Conservation (phyloP, 2,888 invertebrate genomes). For the Machimus rusticus region DNA sequence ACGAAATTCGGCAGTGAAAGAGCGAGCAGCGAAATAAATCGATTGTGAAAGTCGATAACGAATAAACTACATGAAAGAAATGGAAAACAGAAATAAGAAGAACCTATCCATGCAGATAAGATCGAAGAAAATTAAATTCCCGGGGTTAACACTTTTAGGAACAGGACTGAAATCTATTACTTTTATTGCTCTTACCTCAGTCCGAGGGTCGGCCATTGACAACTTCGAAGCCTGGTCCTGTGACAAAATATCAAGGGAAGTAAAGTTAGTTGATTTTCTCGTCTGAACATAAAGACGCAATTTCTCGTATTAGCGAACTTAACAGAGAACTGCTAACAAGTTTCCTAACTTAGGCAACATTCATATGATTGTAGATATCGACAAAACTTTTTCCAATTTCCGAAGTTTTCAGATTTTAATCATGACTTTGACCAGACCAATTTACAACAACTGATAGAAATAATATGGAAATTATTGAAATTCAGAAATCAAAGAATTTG, state of each 20-base stretch:
- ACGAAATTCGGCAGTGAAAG: conserved; percentile 1
- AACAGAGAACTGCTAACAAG: background rate
- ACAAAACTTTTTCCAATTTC: background rate
- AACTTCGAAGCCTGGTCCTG: background rate
- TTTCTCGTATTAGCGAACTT: background rate
- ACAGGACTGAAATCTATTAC: conserved; percentile 25
- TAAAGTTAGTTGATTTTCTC: background rate
- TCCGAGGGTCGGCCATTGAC: background rate
- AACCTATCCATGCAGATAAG: conserved; percentile 33
- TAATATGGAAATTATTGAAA: background rate
- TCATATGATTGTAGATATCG: background rate
- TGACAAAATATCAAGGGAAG: background rate
- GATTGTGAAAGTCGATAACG: conserved; percentile 29
- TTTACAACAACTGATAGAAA: background rate
- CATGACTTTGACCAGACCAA: background rate
- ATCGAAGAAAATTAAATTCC: conserved; percentile 34
- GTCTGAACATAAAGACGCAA: background rate
- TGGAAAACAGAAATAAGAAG: conserved; percentile 22
- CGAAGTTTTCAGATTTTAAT: background rate
- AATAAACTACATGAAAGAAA: conserved; percentile 33
- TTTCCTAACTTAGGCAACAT: background rate
- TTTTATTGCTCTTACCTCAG: conserved; percentile 21
- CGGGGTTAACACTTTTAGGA: conserved; percentile 30
- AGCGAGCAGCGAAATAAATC: conserved; percentile 11
- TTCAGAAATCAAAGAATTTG: background rate